phyloP scores from a whole-genome alignment of 1,140 invertebrate species.

The Drosophila pandora region DNA sequence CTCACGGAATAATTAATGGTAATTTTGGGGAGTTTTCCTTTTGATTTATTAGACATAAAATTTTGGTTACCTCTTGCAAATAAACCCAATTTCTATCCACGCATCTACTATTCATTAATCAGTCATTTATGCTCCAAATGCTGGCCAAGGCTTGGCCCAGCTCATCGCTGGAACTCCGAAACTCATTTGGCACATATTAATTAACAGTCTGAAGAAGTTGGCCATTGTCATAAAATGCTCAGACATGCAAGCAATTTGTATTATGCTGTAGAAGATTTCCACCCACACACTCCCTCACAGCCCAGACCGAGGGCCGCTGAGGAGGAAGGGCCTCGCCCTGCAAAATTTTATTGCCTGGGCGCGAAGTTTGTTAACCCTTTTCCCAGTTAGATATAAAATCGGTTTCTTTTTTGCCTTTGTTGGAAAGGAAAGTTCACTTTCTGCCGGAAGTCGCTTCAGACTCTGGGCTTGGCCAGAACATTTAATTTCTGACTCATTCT shows the following conservation, averaged over 20 bases:
- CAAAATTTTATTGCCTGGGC: constrained; percentile 55
- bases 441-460: constrained; percentile 67
- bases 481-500: constrained; percentile 68
- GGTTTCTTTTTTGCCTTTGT: constrained; percentile 15
- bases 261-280: constrained; percentile 39
- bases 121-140: constrained; percentile 47
- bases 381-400: constrained; percentile 27
- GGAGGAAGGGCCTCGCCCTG: constrained; percentile 30
- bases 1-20: background rate
- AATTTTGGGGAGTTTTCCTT: constrained; percentile 19
- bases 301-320: background rate
- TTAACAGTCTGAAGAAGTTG: constrained; percentile 47
- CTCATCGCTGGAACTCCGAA: constrained; percentile 9
- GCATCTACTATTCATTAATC: constrained; percentile 22
- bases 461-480: constrained; percentile 61
- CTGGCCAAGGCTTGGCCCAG: constrained; percentile 7
- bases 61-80: constrained; percentile 21
- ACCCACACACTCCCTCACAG: constrained; percentile 22
- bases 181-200: constrained; percentile 42
- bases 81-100: constrained; percentile 9
- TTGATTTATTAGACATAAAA: constrained; percentile 33
- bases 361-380: constrained; percentile 76
- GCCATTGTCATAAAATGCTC: constrained; percentile 69
- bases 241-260: constrained; percentile 80
- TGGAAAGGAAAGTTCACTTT: constrained; percentile 69